Evolutionary conservation across 2,113 vertebrate species (phyloP).

Genomic region (Cariama cristata): DNA sequence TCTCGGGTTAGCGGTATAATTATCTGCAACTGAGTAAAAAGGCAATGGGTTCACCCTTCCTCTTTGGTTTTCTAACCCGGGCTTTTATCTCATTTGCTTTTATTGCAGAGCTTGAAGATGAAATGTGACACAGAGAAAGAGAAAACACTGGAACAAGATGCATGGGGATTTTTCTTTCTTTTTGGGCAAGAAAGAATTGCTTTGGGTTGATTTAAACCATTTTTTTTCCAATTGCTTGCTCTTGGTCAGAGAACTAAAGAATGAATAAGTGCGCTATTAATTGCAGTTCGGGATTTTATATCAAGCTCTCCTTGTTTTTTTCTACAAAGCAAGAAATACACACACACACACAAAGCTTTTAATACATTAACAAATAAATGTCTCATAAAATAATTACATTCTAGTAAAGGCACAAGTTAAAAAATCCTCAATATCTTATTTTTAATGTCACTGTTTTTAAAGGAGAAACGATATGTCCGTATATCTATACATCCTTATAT

Average conservation of each 20-base stretch:
- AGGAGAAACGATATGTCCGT: neutral
- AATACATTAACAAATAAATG: neutral
- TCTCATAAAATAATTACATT: neutral
- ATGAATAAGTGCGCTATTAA: neutral
- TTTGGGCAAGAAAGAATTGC: conserved; percentile 10
- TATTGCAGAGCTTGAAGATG: conserved; percentile 35
- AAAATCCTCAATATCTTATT: neutral
- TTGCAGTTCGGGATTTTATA: neutral
- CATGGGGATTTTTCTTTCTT: neutral
- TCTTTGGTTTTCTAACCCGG: conserved; percentile 44
- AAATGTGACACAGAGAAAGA: conserved; percentile 41
- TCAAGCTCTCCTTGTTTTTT: neutral
- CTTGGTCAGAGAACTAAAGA: conserved; percentile 2
- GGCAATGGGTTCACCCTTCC: conserved; percentile 35
- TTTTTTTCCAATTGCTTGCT: neutral
- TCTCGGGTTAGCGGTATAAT: conserved; percentile 36
- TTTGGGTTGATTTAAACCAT: conserved; percentile 3
- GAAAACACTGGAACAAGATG: conserved; percentile 43
- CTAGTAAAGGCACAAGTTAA: neutral
- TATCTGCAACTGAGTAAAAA: conserved; percentile 51
- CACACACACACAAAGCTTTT: neutral
- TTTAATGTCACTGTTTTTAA: neutral
- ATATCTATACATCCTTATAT: neutral
- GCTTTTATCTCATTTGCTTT: conserved; percentile 65
- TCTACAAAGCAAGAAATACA: neutral